Conservation (phyloP, 2,797 vertebrate species). For the Enteromius thamalakanensis region DNA sequence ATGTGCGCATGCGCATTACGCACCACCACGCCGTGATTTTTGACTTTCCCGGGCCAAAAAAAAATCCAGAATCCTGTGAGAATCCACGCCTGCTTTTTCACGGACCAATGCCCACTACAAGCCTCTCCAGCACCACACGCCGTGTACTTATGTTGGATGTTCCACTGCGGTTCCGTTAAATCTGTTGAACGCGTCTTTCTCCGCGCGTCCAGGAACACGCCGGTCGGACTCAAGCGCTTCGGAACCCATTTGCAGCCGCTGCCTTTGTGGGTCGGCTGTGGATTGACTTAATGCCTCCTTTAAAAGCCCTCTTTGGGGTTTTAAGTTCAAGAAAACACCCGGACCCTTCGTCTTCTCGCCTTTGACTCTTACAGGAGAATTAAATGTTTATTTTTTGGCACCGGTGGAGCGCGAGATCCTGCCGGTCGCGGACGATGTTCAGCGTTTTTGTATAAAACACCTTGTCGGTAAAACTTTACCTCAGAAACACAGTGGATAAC, state of each 20-base stretch:
- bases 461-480: conserved; percentile 26
- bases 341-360: conserved; percentile 19
- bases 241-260: not conserved
- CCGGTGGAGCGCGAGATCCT: conserved; percentile 46
- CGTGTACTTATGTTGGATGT: conserved; percentile 27
- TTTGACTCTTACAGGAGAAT: conserved; percentile 37
- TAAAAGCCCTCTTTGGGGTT: conserved; percentile 29
- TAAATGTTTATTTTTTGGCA: conserved; percentile 46
- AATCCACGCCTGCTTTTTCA: conserved; percentile 54
- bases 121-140: conserved; percentile 37
- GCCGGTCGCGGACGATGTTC: conserved; percentile 36
- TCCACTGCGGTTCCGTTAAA: conserved; percentile 46
- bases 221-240: not conserved
- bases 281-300: conserved; percentile 50
- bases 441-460: conserved; percentile 21
- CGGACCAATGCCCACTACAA: conserved; percentile 32
- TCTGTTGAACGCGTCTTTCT: conserved; percentile 35
- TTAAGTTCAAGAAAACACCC: conserved; percentile 55
- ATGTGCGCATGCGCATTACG: conserved; percentile 23
- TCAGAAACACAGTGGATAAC: conserved; percentile 40
- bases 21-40: conserved; percentile 40
- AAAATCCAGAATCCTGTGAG: conserved; percentile 41
- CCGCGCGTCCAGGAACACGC: not conserved
- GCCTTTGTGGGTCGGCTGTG: conserved; percentile 20
- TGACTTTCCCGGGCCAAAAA: conserved; percentile 28